Evolutionary conservation across 2,797 vertebrate species (phyloP).

Genomic region (Onychomys leucogaster): DNA sequence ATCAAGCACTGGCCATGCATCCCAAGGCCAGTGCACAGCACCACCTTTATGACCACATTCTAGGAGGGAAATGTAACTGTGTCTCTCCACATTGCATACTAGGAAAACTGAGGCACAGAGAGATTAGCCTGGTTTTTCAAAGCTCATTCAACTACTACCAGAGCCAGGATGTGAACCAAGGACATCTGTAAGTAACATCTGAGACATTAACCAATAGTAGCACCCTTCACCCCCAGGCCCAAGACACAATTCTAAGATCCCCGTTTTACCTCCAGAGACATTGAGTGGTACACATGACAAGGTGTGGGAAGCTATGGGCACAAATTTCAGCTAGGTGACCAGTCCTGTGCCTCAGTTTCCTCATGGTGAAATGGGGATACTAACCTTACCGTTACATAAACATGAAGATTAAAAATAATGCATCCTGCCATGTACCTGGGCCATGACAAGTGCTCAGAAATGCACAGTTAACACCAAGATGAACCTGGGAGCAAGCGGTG

Average conservation of each 20-base stretch:
- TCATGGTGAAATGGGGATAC: background rate
- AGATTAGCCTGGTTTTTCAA: background rate
- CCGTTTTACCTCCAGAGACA: background rate
- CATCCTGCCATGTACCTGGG: background rate
- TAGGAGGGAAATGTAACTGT: background rate
- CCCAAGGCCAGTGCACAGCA: background rate
- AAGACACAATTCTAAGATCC: background rate
- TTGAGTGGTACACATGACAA: background rate
- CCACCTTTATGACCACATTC: background rate
- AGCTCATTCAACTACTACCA: background rate
- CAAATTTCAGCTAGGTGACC: background rate
- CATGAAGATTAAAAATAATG: constrained; percentile 63
- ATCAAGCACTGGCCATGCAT: background rate
- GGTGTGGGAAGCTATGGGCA: background rate
- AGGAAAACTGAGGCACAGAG: constrained; percentile 15
- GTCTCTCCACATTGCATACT: background rate
- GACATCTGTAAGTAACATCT: background rate
- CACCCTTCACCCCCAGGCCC: background rate
- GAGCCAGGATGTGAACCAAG: background rate
- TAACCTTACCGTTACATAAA: constrained; percentile 10
- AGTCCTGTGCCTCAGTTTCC: background rate
- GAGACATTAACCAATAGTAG: background rate
- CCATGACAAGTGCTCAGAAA: fast-evolving
- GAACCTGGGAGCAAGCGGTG: background rate
- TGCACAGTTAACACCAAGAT: background rate